A percentile compares a stretch with the other conserved stretches of the same genome.
These are phyloP conservation scores for Drosophila gunungcola DNA, from an alignment of 1,140 invertebrate species.

Conservation along the genomic window DNA sequence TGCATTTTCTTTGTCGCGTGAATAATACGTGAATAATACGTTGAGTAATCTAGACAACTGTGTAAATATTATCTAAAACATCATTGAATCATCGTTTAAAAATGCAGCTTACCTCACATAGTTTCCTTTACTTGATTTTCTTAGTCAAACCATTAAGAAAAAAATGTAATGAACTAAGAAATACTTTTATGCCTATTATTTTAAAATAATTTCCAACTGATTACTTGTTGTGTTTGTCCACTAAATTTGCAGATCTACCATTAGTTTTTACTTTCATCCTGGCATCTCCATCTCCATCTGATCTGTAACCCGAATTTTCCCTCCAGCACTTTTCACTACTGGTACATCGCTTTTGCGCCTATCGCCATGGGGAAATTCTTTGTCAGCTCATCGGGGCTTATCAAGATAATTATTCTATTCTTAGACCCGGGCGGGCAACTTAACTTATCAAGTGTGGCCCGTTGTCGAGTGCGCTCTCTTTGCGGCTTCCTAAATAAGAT, in stretches of 20 bases:
- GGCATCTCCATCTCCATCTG: not conserved
- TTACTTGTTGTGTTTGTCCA: no score
- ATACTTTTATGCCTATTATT: no score
- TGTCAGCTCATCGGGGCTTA: constrained; percentile 15
- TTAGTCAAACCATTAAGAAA: no score
- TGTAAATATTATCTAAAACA: not conserved
- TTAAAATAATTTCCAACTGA: no score
- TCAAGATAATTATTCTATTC: constrained; percentile 50
- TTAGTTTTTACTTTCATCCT: not conserved
- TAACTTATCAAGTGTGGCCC: constrained; percentile 9
- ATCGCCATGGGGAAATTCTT: constrained; percentile 6
- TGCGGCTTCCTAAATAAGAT: constrained; percentile 75
- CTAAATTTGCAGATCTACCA: not conserved
- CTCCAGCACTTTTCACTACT: not conserved
- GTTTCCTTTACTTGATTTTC: no score
- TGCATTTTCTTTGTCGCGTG: not conserved
- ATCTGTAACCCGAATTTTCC: not conserved
- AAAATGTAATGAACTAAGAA: no score
- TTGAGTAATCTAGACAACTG: not conserved
- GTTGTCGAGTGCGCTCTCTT: constrained; percentile 24
- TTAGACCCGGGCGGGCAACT: constrained; percentile 11
- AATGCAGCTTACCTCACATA: not conserved
- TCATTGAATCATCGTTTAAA: not conserved
- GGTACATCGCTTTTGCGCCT: not conserved
- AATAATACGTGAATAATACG: not conserved